A percentile compares a stretch with the other conserved stretches of the same genome.
These are phyloP conservation scores for Cataglyphis cursor DNA, from an alignment of 2,888 invertebrate species.

Conservation along the genomic window DNA sequence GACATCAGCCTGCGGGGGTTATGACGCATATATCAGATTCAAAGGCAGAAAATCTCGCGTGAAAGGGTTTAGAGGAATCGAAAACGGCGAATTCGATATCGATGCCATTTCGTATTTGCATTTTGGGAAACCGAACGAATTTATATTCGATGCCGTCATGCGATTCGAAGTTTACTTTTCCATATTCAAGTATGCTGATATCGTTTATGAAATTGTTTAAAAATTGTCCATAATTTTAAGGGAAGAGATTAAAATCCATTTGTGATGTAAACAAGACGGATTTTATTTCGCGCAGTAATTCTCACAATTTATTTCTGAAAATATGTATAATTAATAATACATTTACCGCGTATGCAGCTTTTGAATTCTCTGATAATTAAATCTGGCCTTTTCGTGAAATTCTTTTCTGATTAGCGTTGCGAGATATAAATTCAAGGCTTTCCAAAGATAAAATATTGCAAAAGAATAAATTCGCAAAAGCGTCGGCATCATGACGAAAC, in stretches of 20 bases:
- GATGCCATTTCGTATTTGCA: slow-evolving; percentile 65
- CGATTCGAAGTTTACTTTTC: slow-evolving; percentile 52
- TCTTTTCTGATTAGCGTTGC: background rate
- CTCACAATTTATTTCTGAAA: background rate
- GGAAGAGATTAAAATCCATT: background rate
- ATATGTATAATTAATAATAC: background rate
- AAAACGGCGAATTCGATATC: slow-evolving; percentile 74
- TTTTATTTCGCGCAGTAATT: background rate
- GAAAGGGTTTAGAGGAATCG: slow-evolving; percentile 69
- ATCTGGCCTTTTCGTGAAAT: background rate
- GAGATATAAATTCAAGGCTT: background rate
- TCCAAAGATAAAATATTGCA: slow-evolving; percentile 2
- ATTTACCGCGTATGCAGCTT: background rate
- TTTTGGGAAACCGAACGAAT: slow-evolving; percentile 62
- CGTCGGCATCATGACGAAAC: slow-evolving; percentile 9
- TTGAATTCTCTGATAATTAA: background rate
- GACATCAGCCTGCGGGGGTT: slow-evolving; percentile 60
- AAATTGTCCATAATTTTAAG: slow-evolving; percentile 35
- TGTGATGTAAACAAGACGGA: background rate
- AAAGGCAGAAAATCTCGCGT: slow-evolving; percentile 50
- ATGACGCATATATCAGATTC: slow-evolving; percentile 41
- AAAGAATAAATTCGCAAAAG: slow-evolving; percentile 16
- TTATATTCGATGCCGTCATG: slow-evolving; percentile 45
- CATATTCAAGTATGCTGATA: slow-evolving; percentile 51
- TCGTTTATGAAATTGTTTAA: slow-evolving; percentile 36